These are phyloP conservation scores for Oophaga pumilio DNA, from an alignment of 2,113 vertebrate species.

Conservation along the genomic window DNA sequence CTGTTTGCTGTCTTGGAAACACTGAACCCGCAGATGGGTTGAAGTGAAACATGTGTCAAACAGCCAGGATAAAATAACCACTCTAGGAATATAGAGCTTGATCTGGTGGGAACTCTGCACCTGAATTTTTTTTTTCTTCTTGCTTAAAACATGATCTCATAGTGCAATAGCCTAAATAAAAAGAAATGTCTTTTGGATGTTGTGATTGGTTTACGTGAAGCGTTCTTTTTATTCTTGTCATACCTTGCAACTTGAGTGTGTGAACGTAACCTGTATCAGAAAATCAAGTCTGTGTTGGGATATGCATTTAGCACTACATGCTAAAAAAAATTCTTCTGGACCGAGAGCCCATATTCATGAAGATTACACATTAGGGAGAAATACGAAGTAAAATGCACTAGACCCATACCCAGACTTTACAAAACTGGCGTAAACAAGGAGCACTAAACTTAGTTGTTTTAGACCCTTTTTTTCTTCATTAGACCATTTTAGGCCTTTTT, in stretches of 20 bases:
- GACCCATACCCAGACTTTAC: no score
- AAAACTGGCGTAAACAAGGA: no score
- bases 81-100: constrained; percentile 35
- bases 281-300: no score
- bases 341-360: no score
- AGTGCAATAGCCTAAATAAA: constrained; percentile 22
- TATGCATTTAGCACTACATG: no score
- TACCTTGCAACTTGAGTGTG: neutral
- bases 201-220: neutral
- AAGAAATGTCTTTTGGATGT: neutral
- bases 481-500: no score
- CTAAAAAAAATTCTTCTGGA: no score
- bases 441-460: no score
- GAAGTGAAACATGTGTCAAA: constrained; percentile 48
- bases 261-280: neutral
- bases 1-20: constrained; percentile 56
- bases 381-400: no score
- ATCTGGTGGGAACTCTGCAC: constrained; percentile 38
- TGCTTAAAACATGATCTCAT: constrained; percentile 25
- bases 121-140: constrained; percentile 1
- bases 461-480: no score
- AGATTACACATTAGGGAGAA: no score
- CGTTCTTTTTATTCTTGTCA: neutral
- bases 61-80: constrained; percentile 37
- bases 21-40: constrained; percentile 47